Conservation (phyloP, 1,140 invertebrate species). For the Drosophila melanogaster region Release_6_plus_ISO1_MT NT_033779.5:18936001-18936500, state of each 20-base stretch:
- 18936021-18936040: background rate
- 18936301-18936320: conserved; percentile 9
- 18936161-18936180: conserved; percentile 29
- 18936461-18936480: conserved; percentile 82
- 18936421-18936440: conserved; percentile 84
- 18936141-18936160: conserved; percentile 33
- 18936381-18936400: conserved; percentile 34
- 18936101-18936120: conserved; percentile 15
- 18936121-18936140: conserved; percentile 39
- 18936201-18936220: conserved; percentile 10
- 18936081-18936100: background rate
- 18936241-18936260: conserved; percentile 24
- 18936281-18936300: conserved; percentile 6
- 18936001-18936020: background rate
- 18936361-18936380: conserved; percentile 24
- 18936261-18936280: conserved; percentile 24
- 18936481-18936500: conserved; percentile 81
- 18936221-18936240: conserved; percentile 12
- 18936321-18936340: conserved; percentile 18
- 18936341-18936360: conserved; percentile 30
- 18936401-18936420: conserved; percentile 57
- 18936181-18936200: conserved; percentile 2
- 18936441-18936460: conserved; percentile 84
- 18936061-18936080: too few relatives aligned
- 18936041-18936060: background rate